A percentile compares a stretch with the other conserved stretches of the same genome.
Conservation (phyloP, 2,113 vertebrate species). For the Perca fluviatilis region DNA sequence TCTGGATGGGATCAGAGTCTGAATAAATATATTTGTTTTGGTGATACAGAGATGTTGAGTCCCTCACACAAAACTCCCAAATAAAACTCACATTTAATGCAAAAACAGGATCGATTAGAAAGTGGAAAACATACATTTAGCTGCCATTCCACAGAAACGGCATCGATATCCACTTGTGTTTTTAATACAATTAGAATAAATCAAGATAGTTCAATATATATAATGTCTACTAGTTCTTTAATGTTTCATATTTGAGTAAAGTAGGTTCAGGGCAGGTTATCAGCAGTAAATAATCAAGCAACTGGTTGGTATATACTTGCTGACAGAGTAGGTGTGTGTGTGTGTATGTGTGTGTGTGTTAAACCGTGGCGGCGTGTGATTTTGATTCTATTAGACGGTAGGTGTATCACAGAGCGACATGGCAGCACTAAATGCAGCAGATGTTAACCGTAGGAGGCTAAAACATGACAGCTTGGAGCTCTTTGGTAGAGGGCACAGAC, state of each 20-base stretch:
- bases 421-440: constrained; percentile 83
- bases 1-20: not conserved
- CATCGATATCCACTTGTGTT: not conserved
- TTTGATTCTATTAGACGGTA: constrained; percentile 71
- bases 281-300: constrained; percentile 12
- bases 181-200: not conserved
- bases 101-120: not conserved
- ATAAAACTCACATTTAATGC: not conserved
- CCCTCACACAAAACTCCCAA: not conserved
- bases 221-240: not conserved
- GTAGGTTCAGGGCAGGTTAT: not conserved
- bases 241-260: constrained; percentile 5
- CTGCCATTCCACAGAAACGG: not conserved
- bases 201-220: not conserved
- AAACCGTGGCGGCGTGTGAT: constrained; percentile 60
- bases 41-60: not conserved
- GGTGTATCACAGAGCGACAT: constrained; percentile 61
- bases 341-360: constrained; percentile 21
- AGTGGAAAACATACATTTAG: not conserved
- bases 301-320: not conserved
- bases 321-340: constrained; percentile 35
- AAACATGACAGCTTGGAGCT: constrained; percentile 92
- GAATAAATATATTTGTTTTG: not conserved
- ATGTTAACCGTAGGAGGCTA: constrained; percentile 93
- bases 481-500: constrained; percentile 81